Evolutionary conservation across 2,888 invertebrate genomes (phyloP).

Genomic region (Cenopis cana): DNA sequence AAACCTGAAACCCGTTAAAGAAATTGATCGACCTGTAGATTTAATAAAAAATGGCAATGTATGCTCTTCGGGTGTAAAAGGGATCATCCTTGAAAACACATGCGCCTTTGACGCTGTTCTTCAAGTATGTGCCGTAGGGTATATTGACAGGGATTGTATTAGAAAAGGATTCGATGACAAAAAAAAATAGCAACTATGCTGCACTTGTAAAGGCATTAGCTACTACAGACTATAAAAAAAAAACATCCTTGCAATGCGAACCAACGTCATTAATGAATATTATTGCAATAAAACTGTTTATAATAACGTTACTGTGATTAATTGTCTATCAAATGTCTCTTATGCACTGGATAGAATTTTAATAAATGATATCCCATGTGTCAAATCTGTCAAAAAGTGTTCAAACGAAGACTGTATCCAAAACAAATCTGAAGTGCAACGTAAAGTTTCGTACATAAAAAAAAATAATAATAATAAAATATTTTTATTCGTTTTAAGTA

Average conservation of each 20-base stretch:
- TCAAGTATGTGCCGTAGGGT: slow-evolving; percentile 5
- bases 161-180: background rate
- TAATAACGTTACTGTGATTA: background rate
- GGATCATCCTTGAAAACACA: background rate
- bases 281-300: background rate
- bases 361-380: slow-evolving; percentile 1
- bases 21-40: background rate
- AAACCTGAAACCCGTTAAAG: background rate
- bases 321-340: slow-evolving; percentile 1
- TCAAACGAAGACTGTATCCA: slow-evolving; percentile 1
- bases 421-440: background rate
- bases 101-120: background rate
- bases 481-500: too few species aligned
- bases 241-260: background rate
- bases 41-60: background rate
- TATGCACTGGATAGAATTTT: background rate
- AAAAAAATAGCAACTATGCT: background rate
- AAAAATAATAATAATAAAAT: too few species aligned
- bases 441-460: background rate
- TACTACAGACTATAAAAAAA: background rate
- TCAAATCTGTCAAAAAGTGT: background rate
- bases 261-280: background rate
- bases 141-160: background rate
- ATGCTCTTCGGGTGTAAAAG: slow-evolving; percentile 1
- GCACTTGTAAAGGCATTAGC: slow-evolving; percentile 3